Evolutionary conservation across 2,888 invertebrate genomes (phyloP).

Genomic region (Silvanus unidentatus): DNA sequence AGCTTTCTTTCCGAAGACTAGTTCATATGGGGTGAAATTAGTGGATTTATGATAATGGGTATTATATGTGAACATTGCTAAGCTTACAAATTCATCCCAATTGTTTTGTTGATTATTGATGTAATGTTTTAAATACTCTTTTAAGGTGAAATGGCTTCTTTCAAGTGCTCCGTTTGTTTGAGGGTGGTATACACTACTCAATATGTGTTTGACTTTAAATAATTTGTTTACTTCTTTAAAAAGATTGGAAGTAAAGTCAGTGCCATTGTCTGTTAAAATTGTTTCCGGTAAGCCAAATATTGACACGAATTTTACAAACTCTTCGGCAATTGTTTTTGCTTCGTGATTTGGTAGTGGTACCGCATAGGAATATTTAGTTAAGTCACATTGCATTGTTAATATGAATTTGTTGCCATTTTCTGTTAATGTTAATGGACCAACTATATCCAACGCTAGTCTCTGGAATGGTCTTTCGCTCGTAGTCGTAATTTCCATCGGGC

Average conservation of each 20-base stretch:
- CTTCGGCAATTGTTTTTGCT: constrained; percentile 28
- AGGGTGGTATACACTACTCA: constrained; percentile 26
- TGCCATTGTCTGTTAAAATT: constrained; percentile 29
- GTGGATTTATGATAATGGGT: constrained; percentile 27
- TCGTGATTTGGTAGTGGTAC: constrained; percentile 31
- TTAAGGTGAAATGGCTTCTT: constrained; percentile 31
- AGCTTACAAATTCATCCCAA: constrained; percentile 33
- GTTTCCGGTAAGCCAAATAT: constrained; percentile 28
- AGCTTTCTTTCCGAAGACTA: constrained; percentile 27
- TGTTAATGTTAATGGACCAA: constrained; percentile 26
- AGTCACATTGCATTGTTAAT: constrained; percentile 28
- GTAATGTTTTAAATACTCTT: constrained; percentile 31
- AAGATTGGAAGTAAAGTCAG: constrained; percentile 25
- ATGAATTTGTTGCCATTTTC: constrained; percentile 22
- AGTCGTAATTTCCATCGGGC: constrained; percentile 30
- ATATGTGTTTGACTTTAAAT: constrained; percentile 6
- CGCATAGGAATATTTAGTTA: constrained; percentile 33
- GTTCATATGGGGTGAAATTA: constrained; percentile 28
- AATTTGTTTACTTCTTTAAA: constrained; percentile 27
- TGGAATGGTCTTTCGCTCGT: constrained; percentile 25
- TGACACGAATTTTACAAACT: constrained; percentile 22
- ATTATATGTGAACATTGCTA: constrained; percentile 30
- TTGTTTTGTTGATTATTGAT: constrained; percentile 26
- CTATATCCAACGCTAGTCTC: constrained; percentile 25
- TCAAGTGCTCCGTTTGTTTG: constrained; percentile 24